Evolutionary conservation across 2,113 vertebrate species (phyloP), one percentile per base, ranked within the genome.

Genomic region (Orientallactaga bullata): DNA sequence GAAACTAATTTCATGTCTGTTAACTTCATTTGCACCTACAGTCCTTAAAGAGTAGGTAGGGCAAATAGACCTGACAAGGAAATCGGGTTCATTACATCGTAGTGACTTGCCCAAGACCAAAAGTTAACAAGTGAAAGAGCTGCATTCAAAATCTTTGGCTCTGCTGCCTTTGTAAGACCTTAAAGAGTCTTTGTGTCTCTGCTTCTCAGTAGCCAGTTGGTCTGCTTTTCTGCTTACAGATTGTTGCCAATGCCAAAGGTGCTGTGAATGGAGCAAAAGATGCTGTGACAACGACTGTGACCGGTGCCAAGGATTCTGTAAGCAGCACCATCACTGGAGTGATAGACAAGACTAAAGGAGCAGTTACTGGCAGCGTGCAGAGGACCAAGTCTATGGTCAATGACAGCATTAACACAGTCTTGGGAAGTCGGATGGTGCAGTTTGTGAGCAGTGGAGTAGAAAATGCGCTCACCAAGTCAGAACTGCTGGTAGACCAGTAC

Each of bases 381-480:
- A 98, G 98, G 94, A 99, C 99, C 47, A 99, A 96, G 87, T 98
- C 98, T 0, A 98, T 98, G 30, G 99, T 99, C 11, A 97, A 73
- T 61, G 99, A 97, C 77, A 97, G 98, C 30, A 98, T 99, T 89
- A 98, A 98, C 96, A 98, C 98, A 0, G 98, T 99, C 77, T 96
- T 99, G 18, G 97, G 97, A 35, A 98, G 98, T 91, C 97, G 95
- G 63, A 97, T 98, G 76, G 81, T 98, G 81, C 96, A 96, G 3
- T 91, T 98, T 32, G 90, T 99, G 89, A 98, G 94, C 94, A 97
- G 79, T 20, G 96, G 98, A 32, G 96, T 99, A 85, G 98, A 99
- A 82, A 98, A 96, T 11, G 98, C 98, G 1, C 98, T 99, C 81
- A 98, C 97, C 72, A 99, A 90, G 65, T 98, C 98, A 0, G 99